Base-by-base conservation (phyloP, 2,113 vertebrate genomes). In the Tautogolabrus adspersus region DNA sequence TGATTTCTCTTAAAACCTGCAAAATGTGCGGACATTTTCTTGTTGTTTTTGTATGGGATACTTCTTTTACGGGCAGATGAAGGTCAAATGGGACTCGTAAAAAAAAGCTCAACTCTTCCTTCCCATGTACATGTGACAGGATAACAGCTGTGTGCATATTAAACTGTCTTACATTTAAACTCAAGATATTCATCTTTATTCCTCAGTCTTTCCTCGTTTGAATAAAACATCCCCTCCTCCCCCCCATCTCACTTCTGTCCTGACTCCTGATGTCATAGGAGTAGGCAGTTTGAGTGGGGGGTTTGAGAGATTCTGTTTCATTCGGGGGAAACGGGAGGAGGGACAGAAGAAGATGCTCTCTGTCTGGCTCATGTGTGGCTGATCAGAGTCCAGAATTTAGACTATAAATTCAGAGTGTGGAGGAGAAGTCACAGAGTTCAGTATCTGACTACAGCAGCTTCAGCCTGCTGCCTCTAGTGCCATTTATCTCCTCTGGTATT, bases 111-210 rank as follows among this genome's bases (percentile, higher is more conserved):
- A 3, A 76, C 77, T 66, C 78, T 80, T 91, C 66, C 79, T 88
- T 88, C 85, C 81, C 85, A 66, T 87, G 85, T 87, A n/a, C 81
- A 75, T 88, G 79, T 87, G 85, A 88, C 91, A 83, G 83, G 34
- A 85, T 79, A 87, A 90, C 88, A 91, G 83, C 83, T 87, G 84
- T 34, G 19, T 26, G 44, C 68, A 67, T 56, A 81, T 84, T 82
- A 86, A 89, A 82, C 79, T 75, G 90, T 88, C 79, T 77, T 5
- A 49, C 69, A 60, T 0, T 69, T 46, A 81, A 69, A 77, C 61
- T 65, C 10, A 12, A 66, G 71, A 59, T 69, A 64, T 61, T 58
- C 62, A 69, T 87, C 81, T 81, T 60, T n/a, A 21, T 75, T 77
- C 61, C 55, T 66, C 23, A 10, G 18, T 34, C 54, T 59, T 0